phyloP scores from a whole-genome alignment of 1,140 invertebrate genomes.

The Tribolium castaneum region DNA sequence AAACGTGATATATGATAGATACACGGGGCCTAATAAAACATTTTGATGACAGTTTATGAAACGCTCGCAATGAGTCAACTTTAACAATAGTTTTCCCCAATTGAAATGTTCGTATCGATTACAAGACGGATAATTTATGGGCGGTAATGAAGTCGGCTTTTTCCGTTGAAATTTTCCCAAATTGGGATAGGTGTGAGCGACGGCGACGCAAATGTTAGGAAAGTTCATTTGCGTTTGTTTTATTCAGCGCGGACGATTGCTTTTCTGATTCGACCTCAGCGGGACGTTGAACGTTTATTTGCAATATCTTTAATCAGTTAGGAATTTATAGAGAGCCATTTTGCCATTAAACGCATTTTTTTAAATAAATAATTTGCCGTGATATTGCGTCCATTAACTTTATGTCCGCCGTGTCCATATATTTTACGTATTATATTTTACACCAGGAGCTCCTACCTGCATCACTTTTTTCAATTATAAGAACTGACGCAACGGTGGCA shows the following conservation, averaged over 20 bases:
- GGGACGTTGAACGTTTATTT: conserved; percentile 46
- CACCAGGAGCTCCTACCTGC: conserved; percentile 8
- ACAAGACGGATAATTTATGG: conserved; percentile 37
- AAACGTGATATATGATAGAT: conserved; percentile 50
- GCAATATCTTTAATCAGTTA: conserved; percentile 50
- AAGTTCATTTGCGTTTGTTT: conserved; percentile 32
- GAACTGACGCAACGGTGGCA: not conserved
- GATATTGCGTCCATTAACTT: conserved; percentile 45
- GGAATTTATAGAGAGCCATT: conserved; percentile 46
- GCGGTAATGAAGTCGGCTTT: conserved; percentile 35
- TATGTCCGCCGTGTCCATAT: conserved; percentile 41
- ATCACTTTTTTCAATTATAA: not conserved
- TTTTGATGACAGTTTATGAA: conserved; percentile 47
- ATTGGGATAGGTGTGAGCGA: not conserved
- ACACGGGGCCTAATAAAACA: conserved; percentile 49
- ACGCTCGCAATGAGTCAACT: conserved; percentile 49
- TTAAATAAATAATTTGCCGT: conserved; percentile 47
- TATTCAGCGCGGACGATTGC: conserved; percentile 36
- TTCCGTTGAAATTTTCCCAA: not conserved
- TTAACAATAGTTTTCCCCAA: conserved; percentile 43
- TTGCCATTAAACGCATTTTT: conserved; percentile 42
- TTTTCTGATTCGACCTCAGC: conserved; percentile 45
- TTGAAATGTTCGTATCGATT: conserved; percentile 40
- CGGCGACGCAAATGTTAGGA: not conserved
- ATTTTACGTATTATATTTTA: conserved; percentile 46